Base-by-base conservation (phyloP, 2,113 vertebrate species). In the Cottus gobio region DNA sequence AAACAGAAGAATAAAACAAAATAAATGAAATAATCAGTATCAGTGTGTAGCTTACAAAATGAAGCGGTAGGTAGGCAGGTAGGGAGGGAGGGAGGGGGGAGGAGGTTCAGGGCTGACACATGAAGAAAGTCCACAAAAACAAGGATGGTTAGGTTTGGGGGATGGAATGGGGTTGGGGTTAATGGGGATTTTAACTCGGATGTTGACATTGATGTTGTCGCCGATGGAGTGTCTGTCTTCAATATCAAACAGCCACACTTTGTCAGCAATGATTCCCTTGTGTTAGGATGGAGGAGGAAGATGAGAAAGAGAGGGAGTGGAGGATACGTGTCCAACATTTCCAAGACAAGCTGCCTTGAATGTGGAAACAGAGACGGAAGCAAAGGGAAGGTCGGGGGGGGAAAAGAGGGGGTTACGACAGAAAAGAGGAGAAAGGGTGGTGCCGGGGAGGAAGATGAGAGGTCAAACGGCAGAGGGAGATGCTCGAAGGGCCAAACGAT, bases 1-100 rank as follows among this genome's bases (percentile, higher is more conserved):
- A 94, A 92, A 93, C 81, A 92, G 95, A 95, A 94, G 76, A 90
- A 90, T 58, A 88, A 93, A 86, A 54, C 54, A 83, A 93, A 86
- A 87, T 82, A 31, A 86, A 90, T 83, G 75, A 84, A 88, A 87
- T 90, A 88, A 93, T 89, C 87, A 85, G 87, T 76, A 80, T 84
- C 82, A 84, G 89, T 85, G 74, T 80, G 83, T 58, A 88, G 83
- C 81, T 90, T 75, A 83, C 75, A 72, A 82, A 90, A 91, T 88
- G 71, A 91, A 85, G 87, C 79, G 16, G 68, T 68, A 82, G 80
- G 50, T 50, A 86, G 66, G 77, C 70, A 76, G 71, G 73, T 74
- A 72, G 62, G 71, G 44, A 56, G 82, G 66, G 5, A 13, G 22
- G 61, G 61, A 63, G 34, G 42, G 12, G 12, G 18, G 48, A 34